Conservation (phyloP, 2,888 invertebrate genomes). For the Melieria picta region DNA sequence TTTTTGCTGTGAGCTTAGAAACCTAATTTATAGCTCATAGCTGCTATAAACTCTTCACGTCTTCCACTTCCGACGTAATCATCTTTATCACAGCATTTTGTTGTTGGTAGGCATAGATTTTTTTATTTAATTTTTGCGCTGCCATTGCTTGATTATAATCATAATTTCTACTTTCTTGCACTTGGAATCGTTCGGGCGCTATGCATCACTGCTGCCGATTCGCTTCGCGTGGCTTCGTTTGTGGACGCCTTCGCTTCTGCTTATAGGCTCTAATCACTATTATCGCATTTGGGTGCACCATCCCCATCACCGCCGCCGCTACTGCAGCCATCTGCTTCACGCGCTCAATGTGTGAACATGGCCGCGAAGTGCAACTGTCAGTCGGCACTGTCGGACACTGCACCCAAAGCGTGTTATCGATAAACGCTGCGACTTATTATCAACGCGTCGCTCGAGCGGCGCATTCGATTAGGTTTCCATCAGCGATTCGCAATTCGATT, state of each 20-base stretch:
- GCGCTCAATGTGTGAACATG: conserved; percentile 33
- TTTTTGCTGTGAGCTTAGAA: conserved; percentile 14
- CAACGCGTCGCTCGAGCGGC: background rate
- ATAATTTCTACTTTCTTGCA: conserved; percentile 38
- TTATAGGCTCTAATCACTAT: conserved; percentile 40
- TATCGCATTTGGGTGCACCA: conserved; percentile 21
- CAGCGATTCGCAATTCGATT: conserved; percentile 26
- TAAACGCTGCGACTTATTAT: conserved; percentile 21
- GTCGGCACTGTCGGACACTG: background rate
- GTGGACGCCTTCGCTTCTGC: background rate
- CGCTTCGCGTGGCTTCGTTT: background rate
- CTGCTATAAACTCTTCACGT: conserved; percentile 6
- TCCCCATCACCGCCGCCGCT: too few species aligned
- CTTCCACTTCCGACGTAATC: conserved; percentile 9
- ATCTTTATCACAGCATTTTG: conserved; percentile 16
- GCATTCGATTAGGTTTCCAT: conserved; percentile 32
- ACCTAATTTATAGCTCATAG: conserved; percentile 31
- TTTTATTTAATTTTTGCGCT: conserved; percentile 1
- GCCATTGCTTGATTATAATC: conserved; percentile 34
- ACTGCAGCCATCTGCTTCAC: background rate
- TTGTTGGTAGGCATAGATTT: background rate
- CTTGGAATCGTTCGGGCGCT: conserved; percentile 37
- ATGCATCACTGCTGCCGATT: conserved; percentile 36
- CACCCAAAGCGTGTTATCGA: conserved; percentile 1
- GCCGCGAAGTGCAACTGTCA: too few species aligned